phyloP scores from a whole-genome alignment of 2,888 invertebrate species.

The Rhaphigaster nebulosa region DNA sequence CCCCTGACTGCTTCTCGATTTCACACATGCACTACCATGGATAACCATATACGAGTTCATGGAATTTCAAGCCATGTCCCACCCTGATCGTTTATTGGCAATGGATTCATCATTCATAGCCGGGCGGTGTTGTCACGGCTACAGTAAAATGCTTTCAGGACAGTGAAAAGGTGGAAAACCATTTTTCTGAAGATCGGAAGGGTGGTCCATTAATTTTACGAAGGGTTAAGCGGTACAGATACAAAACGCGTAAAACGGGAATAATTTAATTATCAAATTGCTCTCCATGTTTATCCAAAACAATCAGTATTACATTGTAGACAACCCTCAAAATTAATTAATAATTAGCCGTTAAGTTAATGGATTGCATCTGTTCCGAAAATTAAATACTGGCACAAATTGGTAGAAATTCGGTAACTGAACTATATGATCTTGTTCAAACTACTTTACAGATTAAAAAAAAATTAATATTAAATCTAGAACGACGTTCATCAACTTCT shows the following conservation, averaged over 20 bases:
- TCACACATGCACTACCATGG: background rate
- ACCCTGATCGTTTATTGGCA: background rate
- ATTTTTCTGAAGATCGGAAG: conserved; percentile 11
- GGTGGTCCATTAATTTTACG: background rate
- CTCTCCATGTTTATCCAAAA: background rate
- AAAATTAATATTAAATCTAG: too few species aligned
- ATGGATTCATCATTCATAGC: conserved; percentile 44
- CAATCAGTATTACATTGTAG: background rate
- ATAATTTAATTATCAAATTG: background rate
- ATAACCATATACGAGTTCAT: background rate
- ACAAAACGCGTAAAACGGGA: background rate
- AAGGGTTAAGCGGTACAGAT: background rate
- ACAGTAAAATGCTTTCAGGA: conserved; percentile 44
- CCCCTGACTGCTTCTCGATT: background rate
- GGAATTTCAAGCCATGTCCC: background rate
- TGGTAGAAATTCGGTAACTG: too few species aligned
- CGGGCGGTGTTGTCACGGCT: background rate
- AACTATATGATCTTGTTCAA: too few species aligned
- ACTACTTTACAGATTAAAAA: too few species aligned
- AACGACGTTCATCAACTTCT: too few species aligned
- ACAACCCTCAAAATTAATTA: background rate
- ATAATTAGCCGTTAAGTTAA: background rate
- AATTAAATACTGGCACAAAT: too few species aligned
- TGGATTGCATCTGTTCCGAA: background rate
- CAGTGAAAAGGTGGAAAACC: conserved; percentile 12